Evolutionary conservation across 1,140 invertebrate genomes (phyloP).

Genomic region (Cydia splendana): DNA sequence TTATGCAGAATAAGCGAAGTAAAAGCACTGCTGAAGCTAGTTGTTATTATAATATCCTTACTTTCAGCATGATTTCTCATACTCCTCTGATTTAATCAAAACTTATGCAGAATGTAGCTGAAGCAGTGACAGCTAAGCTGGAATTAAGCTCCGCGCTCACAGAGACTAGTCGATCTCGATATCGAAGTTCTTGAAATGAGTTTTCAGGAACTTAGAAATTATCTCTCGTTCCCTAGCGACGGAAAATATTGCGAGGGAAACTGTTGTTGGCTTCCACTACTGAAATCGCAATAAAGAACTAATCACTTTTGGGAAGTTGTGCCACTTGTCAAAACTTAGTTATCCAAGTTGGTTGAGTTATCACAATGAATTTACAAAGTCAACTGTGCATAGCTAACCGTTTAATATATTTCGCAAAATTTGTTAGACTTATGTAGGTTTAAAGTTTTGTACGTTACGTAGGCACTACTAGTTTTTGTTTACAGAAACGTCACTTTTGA

Average conservation of each 20-base stretch:
- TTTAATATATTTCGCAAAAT: background rate
- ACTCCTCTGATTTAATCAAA: constrained; percentile 20
- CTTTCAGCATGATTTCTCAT: background rate
- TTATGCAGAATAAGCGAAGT: background rate
- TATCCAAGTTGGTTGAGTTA: background rate
- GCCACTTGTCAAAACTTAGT: constrained; percentile 3
- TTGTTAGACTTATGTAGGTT: background rate
- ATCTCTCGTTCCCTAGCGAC: constrained; percentile 19
- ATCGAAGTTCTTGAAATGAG: constrained; percentile 25
- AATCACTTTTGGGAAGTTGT: constrained; percentile 5
- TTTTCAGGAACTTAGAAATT: constrained; percentile 32
- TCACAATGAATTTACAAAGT: background rate
- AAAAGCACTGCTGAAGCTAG: background rate
- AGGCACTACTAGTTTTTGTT: no score
- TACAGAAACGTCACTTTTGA: no score
- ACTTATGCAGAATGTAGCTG: constrained; percentile 8
- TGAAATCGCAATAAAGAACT: constrained; percentile 9
- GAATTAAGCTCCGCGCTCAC: constrained; percentile 23
- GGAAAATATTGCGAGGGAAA: constrained; percentile 25
- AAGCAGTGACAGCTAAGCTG: constrained; percentile 15
- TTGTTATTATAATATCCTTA: constrained; percentile 15
- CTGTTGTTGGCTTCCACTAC: constrained; percentile 20
- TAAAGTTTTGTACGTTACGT: background rate
- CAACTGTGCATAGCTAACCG: background rate
- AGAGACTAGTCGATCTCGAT: constrained; percentile 23